These are phyloP conservation scores for Sorex araneus DNA, from an alignment of 2,113 vertebrate genomes.

Conservation along the genomic window DNA sequence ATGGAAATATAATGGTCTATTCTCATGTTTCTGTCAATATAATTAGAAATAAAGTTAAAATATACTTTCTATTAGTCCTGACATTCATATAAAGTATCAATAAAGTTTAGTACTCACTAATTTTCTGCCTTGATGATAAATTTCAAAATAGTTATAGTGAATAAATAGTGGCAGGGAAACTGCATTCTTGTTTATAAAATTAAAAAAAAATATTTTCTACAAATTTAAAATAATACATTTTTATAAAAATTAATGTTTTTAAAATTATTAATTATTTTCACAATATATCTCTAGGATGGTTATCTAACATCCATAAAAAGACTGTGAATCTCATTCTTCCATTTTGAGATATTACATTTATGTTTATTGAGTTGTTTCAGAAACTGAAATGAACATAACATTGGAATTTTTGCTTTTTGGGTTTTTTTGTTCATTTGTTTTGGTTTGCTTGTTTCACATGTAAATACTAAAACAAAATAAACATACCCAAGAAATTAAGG, in stretches of 20 bases:
- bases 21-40: neutral
- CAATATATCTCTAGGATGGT: neutral
- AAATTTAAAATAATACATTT: too few species aligned
- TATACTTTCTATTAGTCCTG: neutral
- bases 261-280: neutral
- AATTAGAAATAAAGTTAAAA: neutral
- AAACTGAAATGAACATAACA: neutral
- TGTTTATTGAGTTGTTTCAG: constrained; percentile 2
- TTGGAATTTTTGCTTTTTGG: too few species aligned
- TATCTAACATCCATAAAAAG: neutral
- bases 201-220: neutral
- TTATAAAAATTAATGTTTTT: too few species aligned
- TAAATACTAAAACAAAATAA: constrained; percentile 4
- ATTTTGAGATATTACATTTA: neutral
- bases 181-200: neutral
- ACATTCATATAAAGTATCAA: too few species aligned
- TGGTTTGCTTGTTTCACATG: neutral
- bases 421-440: neutral
- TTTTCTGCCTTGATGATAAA: neutral
- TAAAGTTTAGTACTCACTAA: neutral
- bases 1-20: neutral
- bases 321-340: neutral
- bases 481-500: neutral
- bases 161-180: neutral
- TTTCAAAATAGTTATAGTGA: neutral